phyloP scores from a whole-genome alignment of 2,113 vertebrate genomes.

The Protobothrops flavoviridis region DNA sequence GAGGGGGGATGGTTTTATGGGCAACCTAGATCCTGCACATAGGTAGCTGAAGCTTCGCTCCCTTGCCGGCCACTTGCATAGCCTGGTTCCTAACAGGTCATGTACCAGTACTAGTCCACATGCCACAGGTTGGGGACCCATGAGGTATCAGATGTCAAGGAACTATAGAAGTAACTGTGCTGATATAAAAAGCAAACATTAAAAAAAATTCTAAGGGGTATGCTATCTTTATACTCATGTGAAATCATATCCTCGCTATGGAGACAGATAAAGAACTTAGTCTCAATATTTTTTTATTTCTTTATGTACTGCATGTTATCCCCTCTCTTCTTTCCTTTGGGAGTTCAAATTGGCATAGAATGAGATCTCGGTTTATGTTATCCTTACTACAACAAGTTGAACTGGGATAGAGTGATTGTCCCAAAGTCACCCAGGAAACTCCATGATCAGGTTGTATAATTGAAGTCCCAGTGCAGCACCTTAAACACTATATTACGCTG shows the following conservation, averaged over 20 bases:
- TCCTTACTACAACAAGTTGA: background rate
- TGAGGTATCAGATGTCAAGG: background rate
- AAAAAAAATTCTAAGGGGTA: background rate
- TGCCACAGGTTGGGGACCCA: background rate
- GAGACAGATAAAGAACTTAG: background rate
- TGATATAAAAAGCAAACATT: background rate
- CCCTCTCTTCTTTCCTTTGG: background rate
- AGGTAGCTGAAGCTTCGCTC: background rate
- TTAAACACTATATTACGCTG: background rate
- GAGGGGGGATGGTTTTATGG: background rate
- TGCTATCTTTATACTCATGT: background rate
- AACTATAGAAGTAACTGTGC: background rate
- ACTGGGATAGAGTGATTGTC: background rate
- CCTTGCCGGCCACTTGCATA: accelerated
- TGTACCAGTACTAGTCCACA: background rate
- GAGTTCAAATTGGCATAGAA: background rate
- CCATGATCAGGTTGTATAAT: background rate
- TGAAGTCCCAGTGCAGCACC: background rate
- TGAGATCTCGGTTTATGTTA: background rate
- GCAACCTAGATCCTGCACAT: background rate
- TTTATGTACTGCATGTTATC: background rate
- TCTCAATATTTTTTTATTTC: background rate
- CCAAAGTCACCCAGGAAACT: background rate
- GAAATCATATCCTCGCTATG: background rate
- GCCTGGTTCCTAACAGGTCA: background rate